Evolutionary conservation across 2,888 invertebrate genomes (phyloP).

Genomic region (Lasioglossum villosulum): DNA sequence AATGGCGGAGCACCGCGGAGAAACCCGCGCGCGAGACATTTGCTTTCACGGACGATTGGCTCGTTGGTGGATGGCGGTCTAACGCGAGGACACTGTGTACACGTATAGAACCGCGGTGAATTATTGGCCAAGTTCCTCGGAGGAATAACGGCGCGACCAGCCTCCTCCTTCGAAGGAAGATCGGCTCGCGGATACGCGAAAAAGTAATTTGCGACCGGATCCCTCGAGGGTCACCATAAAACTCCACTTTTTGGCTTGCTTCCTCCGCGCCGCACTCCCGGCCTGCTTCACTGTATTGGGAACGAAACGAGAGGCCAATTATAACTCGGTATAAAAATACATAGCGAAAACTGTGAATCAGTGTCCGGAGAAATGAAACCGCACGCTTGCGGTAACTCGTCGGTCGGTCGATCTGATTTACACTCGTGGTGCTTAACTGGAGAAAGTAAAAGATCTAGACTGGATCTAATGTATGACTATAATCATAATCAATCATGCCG

Average conservation of each 20-base stretch:
- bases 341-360: conserved; percentile 20
- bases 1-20: conserved; percentile 21
- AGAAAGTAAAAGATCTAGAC: background rate
- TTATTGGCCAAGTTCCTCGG: conserved; percentile 69
- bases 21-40: conserved; percentile 51
- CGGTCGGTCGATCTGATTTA: background rate
- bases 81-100: conserved; percentile 45
- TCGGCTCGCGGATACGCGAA: conserved; percentile 68
- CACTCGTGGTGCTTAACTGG: background rate
- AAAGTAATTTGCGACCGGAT: conserved; percentile 73
- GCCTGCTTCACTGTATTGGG: conserved; percentile 33
- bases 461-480: background rate
- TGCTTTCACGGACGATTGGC: conserved; percentile 60
- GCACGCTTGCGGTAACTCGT: background rate
- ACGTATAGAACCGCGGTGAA: conserved; percentile 50
- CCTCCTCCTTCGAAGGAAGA: conserved; percentile 65
- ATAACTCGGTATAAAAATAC: conserved; percentile 55
- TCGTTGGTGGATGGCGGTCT: conserved; percentile 40
- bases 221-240: conserved; percentile 59
- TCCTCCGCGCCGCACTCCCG: conserved; percentile 25
- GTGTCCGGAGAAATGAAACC: background rate
- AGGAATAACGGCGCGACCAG: conserved; percentile 66
- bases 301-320: conserved; percentile 42
- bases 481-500: no score
- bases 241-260: conserved; percentile 52